Percentiles rank a stretch among this genome's conserved stretches.
phyloP scores from a whole-genome alignment of 2,888 invertebrate genomes.

The Chirona hameri region DNA sequence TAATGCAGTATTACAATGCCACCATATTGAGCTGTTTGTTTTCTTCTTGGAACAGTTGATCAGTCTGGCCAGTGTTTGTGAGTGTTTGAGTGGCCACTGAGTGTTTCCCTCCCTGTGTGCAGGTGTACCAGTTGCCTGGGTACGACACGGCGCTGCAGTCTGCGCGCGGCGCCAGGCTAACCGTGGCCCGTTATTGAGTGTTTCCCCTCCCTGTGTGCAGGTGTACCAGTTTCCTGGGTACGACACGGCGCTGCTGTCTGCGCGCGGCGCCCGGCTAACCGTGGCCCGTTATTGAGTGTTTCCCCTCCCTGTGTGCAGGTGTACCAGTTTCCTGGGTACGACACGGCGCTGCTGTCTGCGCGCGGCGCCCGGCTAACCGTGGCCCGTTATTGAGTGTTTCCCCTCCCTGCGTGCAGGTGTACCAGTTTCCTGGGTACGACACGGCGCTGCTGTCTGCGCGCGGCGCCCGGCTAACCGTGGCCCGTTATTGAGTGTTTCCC shows the following conservation, averaged over 20 bases:
- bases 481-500: neutral
- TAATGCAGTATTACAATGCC: too few species aligned
- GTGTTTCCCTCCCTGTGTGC: neutral
- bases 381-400: neutral
- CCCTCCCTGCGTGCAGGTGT: neutral
- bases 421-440: neutral
- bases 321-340: neutral
- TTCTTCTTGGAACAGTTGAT: too few species aligned
- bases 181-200: too few species aligned
- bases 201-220: neutral
- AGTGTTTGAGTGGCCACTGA: too few species aligned
- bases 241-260: conserved; percentile 1
- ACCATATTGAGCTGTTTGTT: too few species aligned
- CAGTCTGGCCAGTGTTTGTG: too few species aligned
- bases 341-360: neutral
- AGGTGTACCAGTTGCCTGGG: neutral
- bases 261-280: neutral
- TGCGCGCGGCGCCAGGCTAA: neutral
- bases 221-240: neutral
- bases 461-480: neutral
- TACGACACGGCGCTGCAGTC: conserved; percentile 4
- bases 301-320: neutral
- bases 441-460: neutral
- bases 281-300: too few species aligned
- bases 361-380: neutral